phyloP scores from a whole-genome alignment of 2,888 invertebrate genomes.

The Venusia cambrica region DNA sequence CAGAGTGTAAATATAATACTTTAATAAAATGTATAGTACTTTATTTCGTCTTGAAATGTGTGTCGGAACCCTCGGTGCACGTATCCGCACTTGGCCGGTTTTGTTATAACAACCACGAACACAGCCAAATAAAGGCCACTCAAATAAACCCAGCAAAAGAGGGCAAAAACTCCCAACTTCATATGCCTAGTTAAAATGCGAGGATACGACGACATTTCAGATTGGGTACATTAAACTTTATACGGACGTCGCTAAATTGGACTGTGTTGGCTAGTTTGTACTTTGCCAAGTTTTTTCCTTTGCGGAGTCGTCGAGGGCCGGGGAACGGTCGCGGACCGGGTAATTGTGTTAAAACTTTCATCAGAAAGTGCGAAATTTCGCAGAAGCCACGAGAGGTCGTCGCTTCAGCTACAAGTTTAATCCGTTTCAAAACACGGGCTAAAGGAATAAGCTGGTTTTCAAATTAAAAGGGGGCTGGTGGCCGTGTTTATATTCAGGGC shows the following conservation, averaged over 20 bases:
- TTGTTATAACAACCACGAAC: conserved; percentile 7
- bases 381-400: conserved; percentile 56
- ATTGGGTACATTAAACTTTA: conserved; percentile 78
- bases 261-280: conserved; percentile 76
- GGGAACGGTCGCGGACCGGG: conserved; percentile 68
- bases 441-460: conserved; percentile 38
- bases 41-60: no score
- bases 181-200: conserved; percentile 59
- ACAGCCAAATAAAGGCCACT: conserved; percentile 15
- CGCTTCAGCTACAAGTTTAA: conserved; percentile 65
- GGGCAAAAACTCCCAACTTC: conserved; percentile 22
- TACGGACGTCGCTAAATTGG: conserved; percentile 74
- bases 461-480: conserved; percentile 26
- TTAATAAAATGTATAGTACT: no score
- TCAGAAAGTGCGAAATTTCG: conserved; percentile 75
- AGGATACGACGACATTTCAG: conserved; percentile 64
- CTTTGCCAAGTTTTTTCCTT: conserved; percentile 77
- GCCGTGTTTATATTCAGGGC: conserved; percentile 33
- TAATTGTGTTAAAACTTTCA: conserved; percentile 80
- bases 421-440: conserved; percentile 55
- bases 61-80: no score
- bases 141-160: conserved; percentile 17
- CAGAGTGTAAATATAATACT: no score
- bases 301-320: conserved; percentile 62
- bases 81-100: no score